phyloP scores from a whole-genome alignment of 1,140 invertebrate species.

The Drosophila chauvacae region DNA sequence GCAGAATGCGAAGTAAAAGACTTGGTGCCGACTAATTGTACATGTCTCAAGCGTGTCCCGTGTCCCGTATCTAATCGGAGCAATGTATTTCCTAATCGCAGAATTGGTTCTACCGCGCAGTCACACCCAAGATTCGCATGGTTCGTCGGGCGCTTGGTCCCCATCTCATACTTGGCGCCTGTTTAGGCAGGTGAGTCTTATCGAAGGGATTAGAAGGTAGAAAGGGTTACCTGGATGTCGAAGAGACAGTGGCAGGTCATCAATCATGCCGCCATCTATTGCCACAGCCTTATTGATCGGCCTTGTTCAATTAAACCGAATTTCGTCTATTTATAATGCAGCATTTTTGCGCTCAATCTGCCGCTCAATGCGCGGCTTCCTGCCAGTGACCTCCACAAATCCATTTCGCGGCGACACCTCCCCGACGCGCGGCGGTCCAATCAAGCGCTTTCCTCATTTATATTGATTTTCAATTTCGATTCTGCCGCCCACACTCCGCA shows the following conservation, averaged over 20 bases:
- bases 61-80: conserved; percentile 65
- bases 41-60: conserved; percentile 28
- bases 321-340: conserved; percentile 38
- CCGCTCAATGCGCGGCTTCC: conserved; percentile 25
- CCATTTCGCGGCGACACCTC: conserved; percentile 28
- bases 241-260: conserved; percentile 10
- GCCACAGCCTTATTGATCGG: conserved; percentile 20
- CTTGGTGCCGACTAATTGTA: conserved; percentile 23
- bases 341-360: conserved; percentile 46
- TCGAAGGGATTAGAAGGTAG: conserved; percentile 2
- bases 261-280: conserved; percentile 14
- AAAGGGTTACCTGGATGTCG: conserved; percentile 5
- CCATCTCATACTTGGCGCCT: conserved; percentile 31
- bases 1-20: conserved; percentile 15
- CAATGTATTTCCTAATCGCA: conserved; percentile 59
- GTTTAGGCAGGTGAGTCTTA: conserved; percentile 15
- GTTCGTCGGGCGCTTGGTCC: not conserved
- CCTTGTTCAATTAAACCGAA: conserved; percentile 37
- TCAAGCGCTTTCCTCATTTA: conserved; percentile 68
- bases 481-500: conserved; percentile 10
- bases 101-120: conserved; percentile 5
- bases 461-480: conserved; percentile 65
- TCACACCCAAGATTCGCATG: conserved; percentile 33
- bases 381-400: conserved; percentile 49
- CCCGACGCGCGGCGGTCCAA: conserved; percentile 28